These are phyloP conservation scores for Anolis sagrei DNA, from an alignment of 2,113 vertebrate genomes.

Conservation along the genomic window DNA sequence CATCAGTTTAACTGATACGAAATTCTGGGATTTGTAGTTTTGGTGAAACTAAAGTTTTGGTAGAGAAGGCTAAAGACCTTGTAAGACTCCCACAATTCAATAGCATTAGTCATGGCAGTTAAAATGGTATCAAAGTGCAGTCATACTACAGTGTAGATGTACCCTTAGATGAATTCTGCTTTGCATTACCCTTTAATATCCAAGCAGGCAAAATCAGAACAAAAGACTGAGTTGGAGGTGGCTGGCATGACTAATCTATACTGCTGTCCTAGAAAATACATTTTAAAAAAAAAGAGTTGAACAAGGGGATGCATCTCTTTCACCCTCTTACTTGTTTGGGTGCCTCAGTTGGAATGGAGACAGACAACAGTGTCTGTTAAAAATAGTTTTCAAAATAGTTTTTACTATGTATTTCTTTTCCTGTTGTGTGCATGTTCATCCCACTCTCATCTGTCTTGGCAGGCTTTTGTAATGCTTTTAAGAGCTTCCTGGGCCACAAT, in stretches of 20 bases:
- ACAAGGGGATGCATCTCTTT: neutral
- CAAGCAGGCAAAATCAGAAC: neutral
- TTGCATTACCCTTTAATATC: neutral
- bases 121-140: too few relatives aligned
- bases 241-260: neutral
- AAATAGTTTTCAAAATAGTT: neutral
- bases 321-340: constrained; percentile 39
- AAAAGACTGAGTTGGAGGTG: constrained; percentile 2
- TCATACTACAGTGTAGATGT: too few relatives aligned
- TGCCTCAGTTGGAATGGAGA: constrained; percentile 40
- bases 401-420: neutral
- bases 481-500: neutral
- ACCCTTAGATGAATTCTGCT: constrained; percentile 1
- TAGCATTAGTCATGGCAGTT: too few relatives aligned
- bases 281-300: neutral
- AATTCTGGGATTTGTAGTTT: neutral
- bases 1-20: neutral
- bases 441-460: neutral
- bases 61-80: too few relatives aligned
- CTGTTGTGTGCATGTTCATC: neutral
- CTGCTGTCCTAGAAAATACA: neutral
- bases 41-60: too few relatives aligned
- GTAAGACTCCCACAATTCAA: too few relatives aligned
- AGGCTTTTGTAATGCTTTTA: neutral
- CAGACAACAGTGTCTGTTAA: neutral